Percentiles rank a stretch among this genome's conserved stretches.
Conservation (phyloP, 1,140 invertebrate genomes). For the Drosophila carrolli region DNA sequence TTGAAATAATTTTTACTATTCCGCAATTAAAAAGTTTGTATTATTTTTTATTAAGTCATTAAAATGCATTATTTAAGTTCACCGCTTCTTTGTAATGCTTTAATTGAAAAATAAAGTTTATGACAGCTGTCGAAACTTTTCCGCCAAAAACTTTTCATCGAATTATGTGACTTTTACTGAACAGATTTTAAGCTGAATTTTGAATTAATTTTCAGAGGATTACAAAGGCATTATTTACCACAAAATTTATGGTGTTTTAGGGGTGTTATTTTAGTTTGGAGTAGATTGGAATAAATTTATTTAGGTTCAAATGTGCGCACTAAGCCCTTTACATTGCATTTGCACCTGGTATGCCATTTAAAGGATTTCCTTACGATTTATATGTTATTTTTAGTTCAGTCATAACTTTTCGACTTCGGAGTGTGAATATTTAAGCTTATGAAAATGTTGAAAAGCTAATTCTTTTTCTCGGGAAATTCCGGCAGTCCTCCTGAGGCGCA, state of each 20-base stretch:
- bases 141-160: conserved; percentile 7
- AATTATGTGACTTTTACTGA: conserved; percentile 3
- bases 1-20: background rate
- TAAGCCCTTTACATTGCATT: no score
- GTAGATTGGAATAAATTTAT: no score
- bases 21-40: background rate
- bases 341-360: background rate
- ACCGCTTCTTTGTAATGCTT: background rate
- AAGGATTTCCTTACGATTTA: background rate
- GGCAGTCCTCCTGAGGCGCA: background rate
- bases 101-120: conserved; percentile 16
- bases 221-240: background rate
- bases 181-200: conserved; percentile 2
- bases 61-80: background rate
- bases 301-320: no score
- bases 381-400: background rate
- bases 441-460: conserved; percentile 9
- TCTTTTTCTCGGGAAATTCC: conserved; percentile 1
- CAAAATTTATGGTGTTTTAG: no score
- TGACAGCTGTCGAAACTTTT: conserved; percentile 18
- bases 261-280: no score
- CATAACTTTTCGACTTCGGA: background rate
- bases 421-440: background rate
- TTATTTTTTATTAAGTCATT: conserved; percentile 5
- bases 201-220: background rate